A percentile compares a stretch with the other conserved stretches of the same genome.
Evolutionary conservation across 2,113 vertebrate species (phyloP).

Genomic region (Prionailurus viverrinus): DNA sequence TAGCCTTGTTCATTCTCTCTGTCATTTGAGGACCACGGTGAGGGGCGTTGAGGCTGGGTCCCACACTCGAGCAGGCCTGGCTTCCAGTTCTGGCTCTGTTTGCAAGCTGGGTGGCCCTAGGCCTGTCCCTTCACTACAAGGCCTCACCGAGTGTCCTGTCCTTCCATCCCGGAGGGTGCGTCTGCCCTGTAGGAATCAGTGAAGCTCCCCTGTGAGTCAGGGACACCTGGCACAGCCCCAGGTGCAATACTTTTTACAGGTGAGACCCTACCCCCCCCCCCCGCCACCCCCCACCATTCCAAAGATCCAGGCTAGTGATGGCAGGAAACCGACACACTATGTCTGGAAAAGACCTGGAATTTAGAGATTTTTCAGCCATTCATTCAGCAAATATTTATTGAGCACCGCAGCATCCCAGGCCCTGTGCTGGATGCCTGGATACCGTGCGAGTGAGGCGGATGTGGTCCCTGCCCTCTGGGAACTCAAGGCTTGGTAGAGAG

Average conservation of each 20-base stretch:
- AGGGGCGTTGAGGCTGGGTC: not conserved
- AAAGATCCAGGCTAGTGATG: not conserved
- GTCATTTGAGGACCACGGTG: not conserved
- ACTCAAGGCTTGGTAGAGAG: not conserved
- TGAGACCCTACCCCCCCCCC: not conserved
- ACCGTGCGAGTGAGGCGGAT: rapidly evolving
- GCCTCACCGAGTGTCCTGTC: not conserved
- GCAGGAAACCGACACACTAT: not conserved
- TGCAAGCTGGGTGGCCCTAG: not conserved
- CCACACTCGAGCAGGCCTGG: not conserved
- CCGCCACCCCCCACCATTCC: not conserved
- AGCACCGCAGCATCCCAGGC: not conserved
- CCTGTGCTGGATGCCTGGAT: not conserved
- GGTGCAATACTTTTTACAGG: not conserved
- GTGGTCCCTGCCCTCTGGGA: not conserved
- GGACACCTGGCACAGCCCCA: not conserved
- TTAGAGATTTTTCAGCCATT: not conserved
- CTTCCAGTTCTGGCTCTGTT: not conserved
- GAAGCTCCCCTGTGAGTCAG: not conserved
- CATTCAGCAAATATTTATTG: not conserved
- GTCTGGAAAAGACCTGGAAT: not conserved
- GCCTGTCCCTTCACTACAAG: not conserved
- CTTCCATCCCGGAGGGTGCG: rapidly evolving
- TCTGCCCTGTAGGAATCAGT: not conserved
- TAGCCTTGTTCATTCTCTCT: not conserved